A percentile compares a stretch with the other conserved stretches of the same genome.
Conservation (phyloP, 1,140 invertebrate species). For the Venturia canescens region DNA sequence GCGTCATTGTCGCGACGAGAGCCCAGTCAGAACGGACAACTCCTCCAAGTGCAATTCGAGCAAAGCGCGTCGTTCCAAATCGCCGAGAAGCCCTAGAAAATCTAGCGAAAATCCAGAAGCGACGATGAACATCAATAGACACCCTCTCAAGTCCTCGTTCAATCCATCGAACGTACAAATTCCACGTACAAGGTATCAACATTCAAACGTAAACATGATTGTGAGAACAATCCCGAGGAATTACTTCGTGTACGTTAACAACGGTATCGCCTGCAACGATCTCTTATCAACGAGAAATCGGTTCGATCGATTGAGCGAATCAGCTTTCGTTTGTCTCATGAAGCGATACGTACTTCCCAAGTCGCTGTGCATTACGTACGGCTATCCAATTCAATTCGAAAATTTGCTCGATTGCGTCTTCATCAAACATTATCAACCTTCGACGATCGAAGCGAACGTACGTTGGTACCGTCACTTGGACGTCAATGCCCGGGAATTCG, state of each 20-base stretch:
- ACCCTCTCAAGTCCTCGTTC: not conserved
- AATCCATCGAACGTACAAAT: not conserved
- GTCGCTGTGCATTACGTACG: slow-evolving; percentile 82
- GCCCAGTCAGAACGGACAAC: not conserved
- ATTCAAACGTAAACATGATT: not conserved
- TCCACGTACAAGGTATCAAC: not conserved
- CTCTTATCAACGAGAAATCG: not conserved
- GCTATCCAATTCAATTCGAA: slow-evolving; percentile 84
- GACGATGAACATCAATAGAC: not conserved
- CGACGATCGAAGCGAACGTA: slow-evolving; percentile 49
- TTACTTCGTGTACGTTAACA: too few relatives aligned
- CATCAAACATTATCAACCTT: slow-evolving; percentile 67
- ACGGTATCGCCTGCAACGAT: too few relatives aligned
- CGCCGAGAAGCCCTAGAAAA: not conserved
- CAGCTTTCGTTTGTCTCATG: slow-evolving; percentile 73
- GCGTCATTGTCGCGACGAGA: not conserved
- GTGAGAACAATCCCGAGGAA: not conserved
- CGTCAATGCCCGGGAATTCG: slow-evolving; percentile 82
- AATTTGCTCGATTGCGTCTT: slow-evolving; percentile 79
- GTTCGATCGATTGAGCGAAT: slow-evolving; percentile 68
- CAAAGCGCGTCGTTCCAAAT: not conserved
- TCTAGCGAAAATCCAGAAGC: not conserved
- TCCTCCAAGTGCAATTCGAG: not conserved
- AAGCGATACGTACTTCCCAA: slow-evolving; percentile 80
- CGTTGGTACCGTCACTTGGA: slow-evolving; percentile 72